Evolutionary conservation across 2,113 vertebrate genomes (phyloP).

Genomic region (Neopipo cinnamomea): DNA sequence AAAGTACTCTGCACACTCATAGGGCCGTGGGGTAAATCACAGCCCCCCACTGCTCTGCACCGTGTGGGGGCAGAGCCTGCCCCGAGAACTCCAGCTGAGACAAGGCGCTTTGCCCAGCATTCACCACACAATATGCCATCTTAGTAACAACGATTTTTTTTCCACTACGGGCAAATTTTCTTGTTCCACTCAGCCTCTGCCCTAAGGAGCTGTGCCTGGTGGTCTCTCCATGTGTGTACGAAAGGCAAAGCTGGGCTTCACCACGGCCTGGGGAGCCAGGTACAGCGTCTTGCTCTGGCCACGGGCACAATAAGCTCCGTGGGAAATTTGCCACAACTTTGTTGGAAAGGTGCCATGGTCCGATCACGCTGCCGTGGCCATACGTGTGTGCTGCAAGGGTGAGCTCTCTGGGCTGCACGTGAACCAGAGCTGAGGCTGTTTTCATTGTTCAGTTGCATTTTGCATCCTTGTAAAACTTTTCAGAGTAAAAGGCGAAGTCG

Average conservation of each 20-base stretch:
- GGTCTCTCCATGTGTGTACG: accelerated
- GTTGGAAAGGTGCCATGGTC: accelerated
- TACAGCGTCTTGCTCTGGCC: not conserved
- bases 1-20: accelerated
- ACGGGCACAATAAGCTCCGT: accelerated
- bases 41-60: not conserved
- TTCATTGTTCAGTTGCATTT: not conserved
- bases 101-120: not conserved
- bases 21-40: not conserved
- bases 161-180: not conserved
- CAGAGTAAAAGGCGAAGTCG: not conserved
- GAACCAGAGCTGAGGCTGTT: not conserved
- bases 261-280: not conserved
- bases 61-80: not conserved
- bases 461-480: not conserved
- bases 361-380: accelerated
- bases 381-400: accelerated
- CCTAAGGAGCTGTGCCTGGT: not conserved
- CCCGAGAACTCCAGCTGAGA: not conserved
- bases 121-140: no score
- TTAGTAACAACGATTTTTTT: not conserved
- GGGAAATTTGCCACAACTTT: not conserved
- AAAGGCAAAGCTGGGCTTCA: not conserved
- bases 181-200: not conserved
- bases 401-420: not conserved